Evolutionary conservation across 2,888 invertebrate species (phyloP).

Genomic region (Athrips mouffetella): DNA sequence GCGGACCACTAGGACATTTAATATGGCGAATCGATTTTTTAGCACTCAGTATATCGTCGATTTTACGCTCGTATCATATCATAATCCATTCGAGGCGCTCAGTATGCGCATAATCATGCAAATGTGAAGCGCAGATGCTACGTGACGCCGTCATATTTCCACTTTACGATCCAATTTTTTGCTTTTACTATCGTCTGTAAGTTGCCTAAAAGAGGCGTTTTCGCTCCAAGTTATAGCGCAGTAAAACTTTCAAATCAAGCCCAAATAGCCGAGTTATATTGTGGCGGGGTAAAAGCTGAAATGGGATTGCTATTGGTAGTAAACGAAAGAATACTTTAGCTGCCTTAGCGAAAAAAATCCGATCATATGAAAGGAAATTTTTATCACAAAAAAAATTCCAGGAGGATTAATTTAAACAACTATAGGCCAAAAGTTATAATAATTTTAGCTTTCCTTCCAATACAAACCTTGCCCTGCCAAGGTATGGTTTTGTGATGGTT

Average conservation of each 20-base stretch:
- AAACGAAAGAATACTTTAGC: no score
- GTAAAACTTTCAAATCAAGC: slow-evolving; percentile 4
- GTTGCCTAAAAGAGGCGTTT: slow-evolving; percentile 4
- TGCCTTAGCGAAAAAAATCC: no score
- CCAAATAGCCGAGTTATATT: not conserved
- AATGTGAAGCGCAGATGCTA: slow-evolving; percentile 17
- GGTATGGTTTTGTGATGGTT: no score
- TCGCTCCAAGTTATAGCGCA: not conserved
- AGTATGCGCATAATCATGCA: slow-evolving; percentile 32
- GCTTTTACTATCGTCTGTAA: slow-evolving; percentile 6
- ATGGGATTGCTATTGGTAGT: no score
- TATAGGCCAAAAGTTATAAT: no score
- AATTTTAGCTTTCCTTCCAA: no score
- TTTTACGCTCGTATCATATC: slow-evolving; percentile 13
- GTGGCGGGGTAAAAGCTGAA: not conserved
- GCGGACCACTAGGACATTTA: no score
- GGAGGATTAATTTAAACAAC: no score
- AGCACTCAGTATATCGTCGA: slow-evolving; percentile 1
- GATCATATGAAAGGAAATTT: no score
- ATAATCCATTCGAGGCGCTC: slow-evolving; percentile 22
- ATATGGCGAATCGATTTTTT: no score
- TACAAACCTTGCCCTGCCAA: no score
- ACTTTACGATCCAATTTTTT: slow-evolving; percentile 2
- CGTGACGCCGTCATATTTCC: slow-evolving; percentile 5
- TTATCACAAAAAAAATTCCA: no score